Evolutionary conservation across 2,797 vertebrate species (phyloP), one percentile per base, ranked within the genome.

Genomic region (Sebastes hubbsi): DNA sequence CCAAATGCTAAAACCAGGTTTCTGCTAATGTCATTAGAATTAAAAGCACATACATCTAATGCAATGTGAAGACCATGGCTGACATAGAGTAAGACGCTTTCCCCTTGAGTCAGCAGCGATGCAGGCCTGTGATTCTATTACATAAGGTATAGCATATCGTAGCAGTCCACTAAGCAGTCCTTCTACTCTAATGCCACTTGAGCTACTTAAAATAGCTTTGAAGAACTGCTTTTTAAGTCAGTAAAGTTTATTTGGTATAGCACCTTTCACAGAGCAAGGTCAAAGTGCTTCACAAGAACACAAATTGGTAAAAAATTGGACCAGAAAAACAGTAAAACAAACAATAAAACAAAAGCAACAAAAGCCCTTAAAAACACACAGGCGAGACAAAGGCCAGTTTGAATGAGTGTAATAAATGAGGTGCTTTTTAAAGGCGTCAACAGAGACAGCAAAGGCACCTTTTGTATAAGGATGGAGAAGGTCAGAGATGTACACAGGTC

Each of bases 51-150:
- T 64, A 52, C 59, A 68, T 88, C 25, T 56, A 80, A 79, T 85
- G 61, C 62, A 58, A 46, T 62, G 54, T 79, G 74, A 77, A 58
- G 46, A 67, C 67, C 68, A 12, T 30, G 24, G 62, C 58, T 81
- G 72, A 68, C 52, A 34, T 61, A 29, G 75, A 81, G 63, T 52
- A 52, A 78, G 62, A 72, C 4, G 55, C 64, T 81, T 91, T 90
- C 38, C 81, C 63, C 61, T 77, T 61, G 30, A 85, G 80, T 89
- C 83, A 87, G 86, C 82, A 83, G 64, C 78, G 24, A 46, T 24
- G 27, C 56, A 54, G 72, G 24, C 16, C 52, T 59, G 66, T 59
- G 59, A 87, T 80, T 74, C 46, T 61, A 75, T 81, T 65, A 86
- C 67, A 78, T 67, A 52, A 71, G 34, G 24, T 68, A 73, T 62